A percentile compares a stretch with the other conserved stretches of the same genome.
Conservation (phyloP, 1,140 invertebrate species). For the Sinella curviseta region DNA sequence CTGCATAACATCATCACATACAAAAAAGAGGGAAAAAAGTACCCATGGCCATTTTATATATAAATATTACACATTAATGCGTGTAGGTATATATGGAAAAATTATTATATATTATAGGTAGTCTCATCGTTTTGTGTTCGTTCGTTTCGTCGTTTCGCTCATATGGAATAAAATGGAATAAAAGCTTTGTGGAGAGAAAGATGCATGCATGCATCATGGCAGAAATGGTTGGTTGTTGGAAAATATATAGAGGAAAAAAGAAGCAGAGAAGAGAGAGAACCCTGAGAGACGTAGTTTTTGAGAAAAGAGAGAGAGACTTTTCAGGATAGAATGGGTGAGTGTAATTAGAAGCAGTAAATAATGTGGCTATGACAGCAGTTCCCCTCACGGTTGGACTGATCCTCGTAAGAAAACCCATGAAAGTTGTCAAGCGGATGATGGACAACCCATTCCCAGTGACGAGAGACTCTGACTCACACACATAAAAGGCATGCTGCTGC, state of each 20-base stretch:
- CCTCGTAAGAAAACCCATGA: slow-evolving; percentile 42
- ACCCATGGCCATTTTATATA: slow-evolving; percentile 4
- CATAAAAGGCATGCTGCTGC: background rate
- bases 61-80: background rate
- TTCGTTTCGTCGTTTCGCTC: background rate
- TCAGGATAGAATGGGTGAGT: slow-evolving; percentile 32
- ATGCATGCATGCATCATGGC: background rate
- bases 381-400: slow-evolving; percentile 46
- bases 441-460: slow-evolving; percentile 46
- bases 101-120: background rate
- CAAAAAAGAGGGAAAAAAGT: slow-evolving; percentile 19
- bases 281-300: slow-evolving; percentile 21
- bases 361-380: slow-evolving; percentile 45
- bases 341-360: slow-evolving; percentile 50
- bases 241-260: slow-evolving; percentile 10
- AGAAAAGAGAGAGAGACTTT: slow-evolving; percentile 19
- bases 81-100: background rate
- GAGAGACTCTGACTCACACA: slow-evolving; percentile 34
- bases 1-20: background rate
- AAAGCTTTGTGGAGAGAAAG: background rate
- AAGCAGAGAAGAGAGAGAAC: background rate
- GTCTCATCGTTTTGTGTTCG: background rate
- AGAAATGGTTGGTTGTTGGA: background rate
- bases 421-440: slow-evolving; percentile 48
- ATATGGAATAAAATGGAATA: background rate